These are phyloP conservation scores for Empidonax traillii DNA, from an alignment of 2,113 vertebrate species.

Conservation along the genomic window DNA sequence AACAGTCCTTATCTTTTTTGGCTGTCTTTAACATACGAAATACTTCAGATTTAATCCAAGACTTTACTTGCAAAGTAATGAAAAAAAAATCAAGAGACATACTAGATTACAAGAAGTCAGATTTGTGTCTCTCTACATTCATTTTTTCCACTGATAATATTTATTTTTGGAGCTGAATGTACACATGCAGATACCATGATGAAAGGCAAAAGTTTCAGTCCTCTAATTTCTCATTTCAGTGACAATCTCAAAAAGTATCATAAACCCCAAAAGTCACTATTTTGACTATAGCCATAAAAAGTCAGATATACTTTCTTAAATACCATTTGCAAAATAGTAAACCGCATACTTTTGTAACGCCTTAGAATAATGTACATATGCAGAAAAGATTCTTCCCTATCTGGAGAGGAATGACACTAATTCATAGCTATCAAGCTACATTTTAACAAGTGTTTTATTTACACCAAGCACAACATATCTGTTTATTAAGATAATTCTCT, in stretches of 20 bases:
- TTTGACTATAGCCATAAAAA: background rate
- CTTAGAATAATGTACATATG: background rate
- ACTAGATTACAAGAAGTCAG: background rate
- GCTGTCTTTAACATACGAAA: background rate
- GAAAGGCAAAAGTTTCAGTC: background rate
- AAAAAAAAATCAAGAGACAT: background rate
- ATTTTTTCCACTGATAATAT: background rate
- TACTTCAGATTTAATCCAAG: background rate
- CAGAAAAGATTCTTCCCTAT: background rate
- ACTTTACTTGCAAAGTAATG: background rate
- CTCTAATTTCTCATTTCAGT: background rate
- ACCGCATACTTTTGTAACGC: background rate
- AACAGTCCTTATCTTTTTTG: background rate
- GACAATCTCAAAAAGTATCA: background rate
- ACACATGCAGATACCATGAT: accelerated
- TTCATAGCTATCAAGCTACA: background rate
- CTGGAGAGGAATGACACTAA: background rate
- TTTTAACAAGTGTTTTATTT: background rate
- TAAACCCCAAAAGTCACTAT: background rate
- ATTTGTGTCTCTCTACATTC: background rate
- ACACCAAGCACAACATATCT: background rate
- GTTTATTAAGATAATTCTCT: background rate
- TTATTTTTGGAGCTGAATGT: background rate
- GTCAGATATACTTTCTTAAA: background rate
- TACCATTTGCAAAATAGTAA: accelerated